Evolutionary conservation across 2,888 invertebrate genomes (phyloP).

Genomic region (Melanophora roralis): DNA sequence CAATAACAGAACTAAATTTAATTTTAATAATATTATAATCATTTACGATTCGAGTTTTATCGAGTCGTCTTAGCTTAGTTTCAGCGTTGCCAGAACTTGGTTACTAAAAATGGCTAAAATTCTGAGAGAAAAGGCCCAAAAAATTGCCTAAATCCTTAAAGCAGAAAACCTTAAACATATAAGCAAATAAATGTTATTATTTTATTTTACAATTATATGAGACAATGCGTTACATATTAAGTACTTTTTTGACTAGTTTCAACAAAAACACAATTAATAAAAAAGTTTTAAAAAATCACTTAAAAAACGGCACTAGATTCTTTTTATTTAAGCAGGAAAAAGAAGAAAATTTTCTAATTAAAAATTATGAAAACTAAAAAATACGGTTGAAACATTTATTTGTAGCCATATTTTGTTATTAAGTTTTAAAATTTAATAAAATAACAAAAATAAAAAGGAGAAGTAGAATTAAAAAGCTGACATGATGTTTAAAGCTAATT

Average conservation of each 20-base stretch:
- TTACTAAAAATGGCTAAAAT: too few species aligned
- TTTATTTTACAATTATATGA: too few species aligned
- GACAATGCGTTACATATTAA: too few species aligned
- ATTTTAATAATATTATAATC: conserved; percentile 50
- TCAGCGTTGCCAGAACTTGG: too few species aligned
- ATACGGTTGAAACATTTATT: neutral
- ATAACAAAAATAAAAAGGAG: neutral
- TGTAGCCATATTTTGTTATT: conserved; percentile 1
- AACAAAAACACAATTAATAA: too few species aligned
- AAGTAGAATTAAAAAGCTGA: neutral
- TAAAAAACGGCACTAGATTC: neutral
- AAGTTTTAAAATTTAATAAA: neutral
- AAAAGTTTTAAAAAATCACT: neutral
- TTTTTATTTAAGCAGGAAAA: neutral
- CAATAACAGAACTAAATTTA: conserved; percentile 41
- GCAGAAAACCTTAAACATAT: too few species aligned
- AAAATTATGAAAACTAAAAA: conserved; percentile 28
- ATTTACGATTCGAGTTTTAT: conserved; percentile 7
- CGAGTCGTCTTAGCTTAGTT: conserved; percentile 1
- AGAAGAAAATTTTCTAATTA: neutral
- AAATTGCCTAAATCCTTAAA: too few species aligned
- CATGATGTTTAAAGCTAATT: neutral
- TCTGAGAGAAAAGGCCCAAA: too few species aligned
- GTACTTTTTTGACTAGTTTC: too few species aligned
- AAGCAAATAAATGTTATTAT: too few species aligned